Percentiles rank a stretch among this genome's conserved stretches.
Evolutionary conservation across 2,888 invertebrate species (phyloP).

Genomic region (Philaethria dido): DNA sequence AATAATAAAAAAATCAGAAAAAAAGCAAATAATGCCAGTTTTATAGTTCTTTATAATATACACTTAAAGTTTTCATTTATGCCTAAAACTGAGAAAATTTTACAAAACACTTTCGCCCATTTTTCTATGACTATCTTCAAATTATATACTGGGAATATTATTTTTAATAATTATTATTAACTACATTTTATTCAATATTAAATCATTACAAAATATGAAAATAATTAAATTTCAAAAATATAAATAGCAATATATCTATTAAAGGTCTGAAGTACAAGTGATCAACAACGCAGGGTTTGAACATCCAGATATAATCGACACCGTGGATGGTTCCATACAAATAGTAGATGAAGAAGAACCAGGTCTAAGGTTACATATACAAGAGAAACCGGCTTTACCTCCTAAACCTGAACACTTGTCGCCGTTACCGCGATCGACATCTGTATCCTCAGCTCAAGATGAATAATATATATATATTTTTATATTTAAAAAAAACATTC

Average conservation of each 20-base stretch:
- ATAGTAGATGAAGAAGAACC: slow-evolving; percentile 46
- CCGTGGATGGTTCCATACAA: slow-evolving; percentile 34
- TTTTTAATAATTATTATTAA: too few species aligned
- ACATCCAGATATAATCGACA: slow-evolving; percentile 36
- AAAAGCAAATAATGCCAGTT: too few species aligned
- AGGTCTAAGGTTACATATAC: slow-evolving; percentile 26
- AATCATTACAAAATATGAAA: too few species aligned
- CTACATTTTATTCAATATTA: too few species aligned
- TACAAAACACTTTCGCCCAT: too few species aligned
- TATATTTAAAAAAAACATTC: slow-evolving; percentile 8
- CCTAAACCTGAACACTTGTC: slow-evolving; percentile 63
- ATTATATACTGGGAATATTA: too few species aligned
- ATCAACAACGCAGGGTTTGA: slow-evolving; percentile 32
- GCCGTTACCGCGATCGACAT: slow-evolving; percentile 44
- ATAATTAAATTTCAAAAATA: too few species aligned
- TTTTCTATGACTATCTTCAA: too few species aligned
- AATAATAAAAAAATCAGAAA: too few species aligned
- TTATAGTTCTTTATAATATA: too few species aligned
- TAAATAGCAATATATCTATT: slow-evolving; percentile 6
- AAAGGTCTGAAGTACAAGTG: slow-evolving; percentile 36
- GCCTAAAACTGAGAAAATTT: too few species aligned
- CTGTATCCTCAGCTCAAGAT: slow-evolving; percentile 42
- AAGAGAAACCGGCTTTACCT: slow-evolving; percentile 63
- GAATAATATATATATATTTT: slow-evolving; percentile 23
- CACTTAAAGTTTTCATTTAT: too few species aligned